A percentile compares a stretch with the other conserved stretches of the same genome.
Conservation (phyloP, 2,797 vertebrate species). For the Leptodactylus fallax region DNA sequence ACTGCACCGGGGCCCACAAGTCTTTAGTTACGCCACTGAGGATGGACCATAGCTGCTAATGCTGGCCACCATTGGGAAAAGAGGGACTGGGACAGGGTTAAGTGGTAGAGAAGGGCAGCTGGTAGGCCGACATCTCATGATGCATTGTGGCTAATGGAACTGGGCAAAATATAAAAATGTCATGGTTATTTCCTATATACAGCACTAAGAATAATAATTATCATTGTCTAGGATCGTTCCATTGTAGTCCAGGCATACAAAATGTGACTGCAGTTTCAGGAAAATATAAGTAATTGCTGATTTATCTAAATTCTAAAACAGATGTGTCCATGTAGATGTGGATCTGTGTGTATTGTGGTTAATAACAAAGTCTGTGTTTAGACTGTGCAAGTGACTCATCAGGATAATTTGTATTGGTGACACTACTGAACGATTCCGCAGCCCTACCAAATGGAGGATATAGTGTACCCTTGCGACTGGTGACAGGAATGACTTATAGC, state of each 20-base stretch:
- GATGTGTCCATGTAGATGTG: constrained; percentile 35
- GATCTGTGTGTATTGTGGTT: constrained; percentile 40
- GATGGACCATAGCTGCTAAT: too few species aligned
- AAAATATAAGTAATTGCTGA: constrained; percentile 18
- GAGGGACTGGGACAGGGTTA: too few species aligned
- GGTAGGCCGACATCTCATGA: too few species aligned
- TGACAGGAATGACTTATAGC: background rate
- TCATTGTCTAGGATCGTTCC: background rate
- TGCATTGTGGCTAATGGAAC: background rate
- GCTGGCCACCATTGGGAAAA: too few species aligned
- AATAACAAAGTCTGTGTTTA: constrained; percentile 53
- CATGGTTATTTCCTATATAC: background rate
- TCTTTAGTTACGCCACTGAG: too few species aligned
- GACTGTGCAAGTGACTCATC: constrained; percentile 46
- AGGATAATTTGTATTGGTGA: constrained; percentile 24
- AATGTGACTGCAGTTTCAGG: background rate
- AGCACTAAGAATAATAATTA: background rate
- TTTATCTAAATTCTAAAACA: constrained; percentile 46
- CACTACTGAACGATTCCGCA: constrained; percentile 18
- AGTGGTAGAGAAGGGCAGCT: too few species aligned
- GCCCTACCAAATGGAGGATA: background rate
- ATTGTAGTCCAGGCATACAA: background rate
- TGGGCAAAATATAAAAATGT: background rate
- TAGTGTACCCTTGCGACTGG: background rate
- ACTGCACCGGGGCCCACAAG: too few species aligned